Conservation (phyloP, 1,140 invertebrate genomes). For the Sipha flava region DNA sequence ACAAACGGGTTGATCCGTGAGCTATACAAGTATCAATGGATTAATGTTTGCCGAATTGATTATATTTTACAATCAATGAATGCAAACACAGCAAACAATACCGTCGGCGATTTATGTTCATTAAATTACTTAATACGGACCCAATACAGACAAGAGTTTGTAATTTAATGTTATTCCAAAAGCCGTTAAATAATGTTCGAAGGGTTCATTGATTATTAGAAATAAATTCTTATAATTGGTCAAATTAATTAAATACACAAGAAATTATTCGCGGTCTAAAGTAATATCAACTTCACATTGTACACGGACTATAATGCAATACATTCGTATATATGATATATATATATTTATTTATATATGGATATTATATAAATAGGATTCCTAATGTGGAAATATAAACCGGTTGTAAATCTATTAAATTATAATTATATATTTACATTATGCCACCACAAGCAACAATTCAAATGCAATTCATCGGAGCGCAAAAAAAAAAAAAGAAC, state of each 20-base stretch:
- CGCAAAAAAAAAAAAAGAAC: not conserved
- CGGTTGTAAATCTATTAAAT: conserved; percentile 3
- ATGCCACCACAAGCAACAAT: not conserved
- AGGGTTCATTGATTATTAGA: not conserved
- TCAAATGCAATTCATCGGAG: not conserved
- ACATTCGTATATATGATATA: too few species aligned
- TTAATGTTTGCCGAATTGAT: too few species aligned
- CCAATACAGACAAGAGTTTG: not conserved
- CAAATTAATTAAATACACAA: not conserved
- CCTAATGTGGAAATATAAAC: not conserved
- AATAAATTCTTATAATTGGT: not conserved
- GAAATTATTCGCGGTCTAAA: not conserved
- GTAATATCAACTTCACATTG: not conserved
- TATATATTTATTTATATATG: too few species aligned
- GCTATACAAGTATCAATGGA: too few species aligned
- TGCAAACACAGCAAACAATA: too few species aligned
- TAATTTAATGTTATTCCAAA: not conserved
- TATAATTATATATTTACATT: not conserved
- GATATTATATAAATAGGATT: not conserved
- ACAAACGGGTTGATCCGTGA: too few species aligned
- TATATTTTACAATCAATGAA: too few species aligned
- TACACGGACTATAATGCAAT: not conserved
- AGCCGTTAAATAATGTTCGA: not conserved
- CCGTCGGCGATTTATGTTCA: not conserved
- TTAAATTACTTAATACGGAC: not conserved